Evolutionary conservation across 1,140 invertebrate species (phyloP).

Genomic region (Tetramorium parvispinum): DNA sequence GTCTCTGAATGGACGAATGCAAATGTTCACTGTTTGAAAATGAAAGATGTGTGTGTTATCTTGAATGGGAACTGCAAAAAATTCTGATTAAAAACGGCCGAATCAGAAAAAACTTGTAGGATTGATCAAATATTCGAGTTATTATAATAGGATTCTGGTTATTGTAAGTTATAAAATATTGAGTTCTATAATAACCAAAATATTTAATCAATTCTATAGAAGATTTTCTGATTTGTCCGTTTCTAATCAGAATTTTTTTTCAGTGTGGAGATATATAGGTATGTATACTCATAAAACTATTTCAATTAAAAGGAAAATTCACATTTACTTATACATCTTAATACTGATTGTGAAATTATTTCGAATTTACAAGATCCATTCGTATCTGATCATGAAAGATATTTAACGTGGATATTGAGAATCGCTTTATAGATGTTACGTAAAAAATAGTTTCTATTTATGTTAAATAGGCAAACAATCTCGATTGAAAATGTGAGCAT

Average conservation of each 20-base stretch:
- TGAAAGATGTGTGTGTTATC: neutral
- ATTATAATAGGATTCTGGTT: no score
- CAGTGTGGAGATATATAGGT: no score
- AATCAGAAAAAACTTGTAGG: no score
- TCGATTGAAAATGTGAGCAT: neutral
- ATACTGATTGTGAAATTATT: neutral
- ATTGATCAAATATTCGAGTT: no score
- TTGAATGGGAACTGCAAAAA: neutral
- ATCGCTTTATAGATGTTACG: neutral
- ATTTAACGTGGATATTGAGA: neutral
- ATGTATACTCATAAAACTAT: neutral
- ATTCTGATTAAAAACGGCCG: no score
- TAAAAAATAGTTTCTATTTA: slow-evolving; percentile 1
- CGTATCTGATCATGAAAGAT: neutral
- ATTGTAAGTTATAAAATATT: no score
- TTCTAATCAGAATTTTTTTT: no score
- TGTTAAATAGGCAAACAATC: neutral
- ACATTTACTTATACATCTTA: no score
- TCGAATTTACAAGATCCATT: neutral
- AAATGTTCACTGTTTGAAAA: neutral
- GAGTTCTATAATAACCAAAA: no score
- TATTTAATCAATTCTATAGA: no score
- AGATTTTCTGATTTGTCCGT: no score
- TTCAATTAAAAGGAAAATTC: neutral
- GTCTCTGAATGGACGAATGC: neutral